These are phyloP conservation scores for Orius insidiosus DNA, from an alignment of 1,140 invertebrate genomes.

Conservation along the genomic window DNA sequence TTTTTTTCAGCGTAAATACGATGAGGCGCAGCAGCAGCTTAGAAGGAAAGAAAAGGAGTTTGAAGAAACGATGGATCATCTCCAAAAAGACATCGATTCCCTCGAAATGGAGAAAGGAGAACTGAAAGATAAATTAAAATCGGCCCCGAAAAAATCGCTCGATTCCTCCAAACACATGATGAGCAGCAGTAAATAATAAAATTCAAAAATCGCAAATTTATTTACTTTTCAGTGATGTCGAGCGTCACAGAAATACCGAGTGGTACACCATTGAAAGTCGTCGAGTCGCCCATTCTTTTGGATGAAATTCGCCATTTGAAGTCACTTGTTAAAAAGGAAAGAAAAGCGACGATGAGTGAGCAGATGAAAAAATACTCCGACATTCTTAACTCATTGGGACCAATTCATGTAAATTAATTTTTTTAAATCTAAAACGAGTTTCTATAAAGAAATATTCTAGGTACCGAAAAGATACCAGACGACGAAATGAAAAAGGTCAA, in stretches of 20 bases:
- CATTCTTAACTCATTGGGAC: slow-evolving; percentile 40
- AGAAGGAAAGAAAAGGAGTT: slow-evolving; percentile 85
- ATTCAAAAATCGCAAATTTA: slow-evolving; percentile 9
- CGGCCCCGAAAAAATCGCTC: slow-evolving; percentile 44
- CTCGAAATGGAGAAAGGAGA: slow-evolving; percentile 78
- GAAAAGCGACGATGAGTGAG: slow-evolving; percentile 34
- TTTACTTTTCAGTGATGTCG: background rate
- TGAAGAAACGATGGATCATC: slow-evolving; percentile 89
- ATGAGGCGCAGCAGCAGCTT: slow-evolving; percentile 30
- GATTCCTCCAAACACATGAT: slow-evolving; percentile 6
- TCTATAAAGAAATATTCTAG: slow-evolving; percentile 9
- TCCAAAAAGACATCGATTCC: slow-evolving; percentile 85
- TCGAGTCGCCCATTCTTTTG: slow-evolving; percentile 36
- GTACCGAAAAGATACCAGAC: slow-evolving; percentile 10
- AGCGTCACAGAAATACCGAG: background rate
- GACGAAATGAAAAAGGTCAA: slow-evolving; percentile 12
- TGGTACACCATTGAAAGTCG: slow-evolving; percentile 23
- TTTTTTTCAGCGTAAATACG: slow-evolving; percentile 13
- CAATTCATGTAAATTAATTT: slow-evolving; percentile 30
- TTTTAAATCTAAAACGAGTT: too few species aligned
- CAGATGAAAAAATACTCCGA: slow-evolving; percentile 39
- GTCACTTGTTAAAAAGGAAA: slow-evolving; percentile 36
- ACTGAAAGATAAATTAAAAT: slow-evolving; percentile 77
- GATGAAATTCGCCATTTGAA: slow-evolving; percentile 41
- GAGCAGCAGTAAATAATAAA: slow-evolving; percentile 6